Evolutionary conservation across 2,888 invertebrate genomes (phyloP), one percentile per base, ranked within the genome.

Genomic region (Agonopterix heracliana): DNA sequence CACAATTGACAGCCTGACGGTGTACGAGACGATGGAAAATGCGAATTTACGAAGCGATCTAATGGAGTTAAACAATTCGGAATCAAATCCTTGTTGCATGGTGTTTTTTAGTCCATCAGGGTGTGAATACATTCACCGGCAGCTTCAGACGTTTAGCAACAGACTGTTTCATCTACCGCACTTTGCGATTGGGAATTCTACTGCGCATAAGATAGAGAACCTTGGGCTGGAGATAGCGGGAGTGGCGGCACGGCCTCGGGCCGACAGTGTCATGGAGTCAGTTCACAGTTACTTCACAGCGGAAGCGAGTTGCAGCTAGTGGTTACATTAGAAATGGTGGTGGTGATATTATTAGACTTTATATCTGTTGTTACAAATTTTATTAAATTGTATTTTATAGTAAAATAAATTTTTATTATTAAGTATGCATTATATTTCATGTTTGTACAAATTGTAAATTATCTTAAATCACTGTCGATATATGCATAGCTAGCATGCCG

Each of bases 41-140:
- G 71, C 72, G 2, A 74, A 78, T 49, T 61, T 87, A 49, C 75
- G 70, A 45, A 59, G 55, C 11, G 66, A 74, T 54, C 59, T 87
- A 35, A 72, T 80, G 55, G 66, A 75, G 34, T 59, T 87, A 8
- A 74, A 70, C 40, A 63, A 74, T 0, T 54, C 59, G 0, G 60
- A 56, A 12, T 56, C 54, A 0, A 47, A 55, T 10, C 81, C 74
- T 0, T 74, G 74, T 40, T 81, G 84, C 50, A 64, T 87, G 68
- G 83, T 86, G 45, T 87, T 87, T 64, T 88, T 88, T 54, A 86
- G 87, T 52, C 87, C 87, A 0, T 87, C 87, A 0, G 87, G 87
- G 0, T 85, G 83, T 47, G 86, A 87, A 54, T 86, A 87, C 57
- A 75, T 80, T 13, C 74, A 85, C 56, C 61, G 85, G 3, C 80